phyloP scores from a whole-genome alignment of 2,888 invertebrate genomes.

The Elysia crispata region DNA sequence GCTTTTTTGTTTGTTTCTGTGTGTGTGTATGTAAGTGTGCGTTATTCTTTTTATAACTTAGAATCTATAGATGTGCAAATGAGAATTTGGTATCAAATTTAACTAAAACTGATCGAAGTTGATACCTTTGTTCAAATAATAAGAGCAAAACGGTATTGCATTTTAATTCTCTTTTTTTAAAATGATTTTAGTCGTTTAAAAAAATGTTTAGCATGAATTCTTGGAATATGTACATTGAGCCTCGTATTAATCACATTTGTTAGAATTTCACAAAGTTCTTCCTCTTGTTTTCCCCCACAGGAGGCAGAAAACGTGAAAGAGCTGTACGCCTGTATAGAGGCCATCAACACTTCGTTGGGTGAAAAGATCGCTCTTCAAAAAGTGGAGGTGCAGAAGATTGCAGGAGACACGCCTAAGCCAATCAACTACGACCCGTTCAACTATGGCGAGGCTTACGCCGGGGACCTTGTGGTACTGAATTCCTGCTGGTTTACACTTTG shows the following conservation, averaged over 20 bases:
- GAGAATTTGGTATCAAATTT: too few species aligned
- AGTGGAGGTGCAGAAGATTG: conserved; percentile 43
- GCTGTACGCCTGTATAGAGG: conserved; percentile 35
- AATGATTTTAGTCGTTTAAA: too few species aligned
- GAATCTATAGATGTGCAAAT: too few species aligned
- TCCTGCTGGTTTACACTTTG: too few species aligned
- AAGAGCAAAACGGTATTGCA: too few species aligned
- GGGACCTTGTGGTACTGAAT: conserved; percentile 25
- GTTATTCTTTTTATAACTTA: neutral
- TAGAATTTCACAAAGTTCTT: neutral
- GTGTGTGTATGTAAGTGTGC: neutral
- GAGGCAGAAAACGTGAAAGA: conserved; percentile 33
- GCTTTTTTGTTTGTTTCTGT: neutral
- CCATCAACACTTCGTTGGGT: conserved; percentile 44
- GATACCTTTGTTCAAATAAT: too few species aligned
- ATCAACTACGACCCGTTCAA: conserved; percentile 49
- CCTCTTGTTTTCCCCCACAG: neutral
- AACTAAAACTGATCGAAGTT: too few species aligned
- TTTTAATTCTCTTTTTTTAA: too few species aligned
- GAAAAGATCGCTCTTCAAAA: conserved; percentile 45
- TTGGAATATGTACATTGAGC: too few species aligned
- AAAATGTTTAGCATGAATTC: too few species aligned
- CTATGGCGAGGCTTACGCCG: conserved; percentile 44
- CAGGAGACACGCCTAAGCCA: conserved; percentile 43
- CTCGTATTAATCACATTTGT: neutral